Evolutionary conservation across 2,888 invertebrate species (phyloP), one percentile per base, ranked within the genome.

Genomic region (Eilema depressum): DNA sequence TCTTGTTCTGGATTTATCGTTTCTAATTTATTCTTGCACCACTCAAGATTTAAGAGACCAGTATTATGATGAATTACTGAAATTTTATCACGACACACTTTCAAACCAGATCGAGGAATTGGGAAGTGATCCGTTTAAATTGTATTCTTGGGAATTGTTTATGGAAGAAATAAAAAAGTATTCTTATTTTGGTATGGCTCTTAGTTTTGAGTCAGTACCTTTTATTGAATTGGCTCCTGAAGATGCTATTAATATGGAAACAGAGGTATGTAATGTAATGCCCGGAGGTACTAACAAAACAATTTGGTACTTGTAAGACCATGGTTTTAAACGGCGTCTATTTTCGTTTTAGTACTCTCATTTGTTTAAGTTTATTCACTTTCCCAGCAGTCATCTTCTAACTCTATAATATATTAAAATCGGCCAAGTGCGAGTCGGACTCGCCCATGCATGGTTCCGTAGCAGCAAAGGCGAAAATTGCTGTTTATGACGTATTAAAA

Each of bases 41-140:
- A 94, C 96, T 28, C 91, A 96, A 78, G 89, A 95, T 25, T 83
- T 97, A 41, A 92, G 97, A 11, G 89, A 93, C n/a, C 76, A 95
- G 33, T 91, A 96, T 81, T 97, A 96, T 85, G 95, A 96, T 23
- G 91, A 95, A 0, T 85, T 97, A 23, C 75, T 97, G 26, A 88
- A 95, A 80, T 93, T 95, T 80, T 98, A 98, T 83, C 93, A 97
- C 80, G 86, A 94, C 3, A 92, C 95, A 28, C 90, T 97, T 11
- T 88, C 95, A 2, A 87, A 83, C 0, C 93, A 96, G 63, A 95
- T 97, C 26, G 87, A 79, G 4, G 95, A 95, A 41, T 90, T 97
- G 80, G 97, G 97, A 14, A 96, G 96, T 65, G 94, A 97, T 84
- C 96, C 96, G 0, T 88, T 85, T 0, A 86, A 94, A 66, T 75